Percentiles rank a stretch among this genome's conserved stretches.
phyloP scores from a whole-genome alignment of 1,140 invertebrate species.

The Scaptomyza hsui region DNA sequence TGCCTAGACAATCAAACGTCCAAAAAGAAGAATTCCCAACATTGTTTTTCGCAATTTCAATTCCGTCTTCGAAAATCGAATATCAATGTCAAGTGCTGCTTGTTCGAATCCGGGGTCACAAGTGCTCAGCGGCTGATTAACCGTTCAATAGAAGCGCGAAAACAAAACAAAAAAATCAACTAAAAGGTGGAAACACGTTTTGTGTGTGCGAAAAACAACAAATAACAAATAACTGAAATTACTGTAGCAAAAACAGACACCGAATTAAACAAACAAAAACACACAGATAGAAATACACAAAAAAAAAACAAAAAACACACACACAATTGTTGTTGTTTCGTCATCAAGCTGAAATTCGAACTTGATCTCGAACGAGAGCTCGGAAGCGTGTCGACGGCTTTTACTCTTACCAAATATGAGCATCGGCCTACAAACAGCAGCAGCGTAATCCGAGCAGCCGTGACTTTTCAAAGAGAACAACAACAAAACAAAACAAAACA shows the following conservation, averaged over 20 bases:
- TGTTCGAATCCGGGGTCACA: conserved; percentile 70
- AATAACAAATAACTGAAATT: conserved; percentile 66
- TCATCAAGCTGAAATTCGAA: conserved; percentile 12
- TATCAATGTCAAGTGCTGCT: conserved; percentile 68
- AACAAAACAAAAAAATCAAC: conserved; percentile 38
- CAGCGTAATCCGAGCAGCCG: conserved; percentile 66
- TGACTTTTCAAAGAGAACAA: conserved; percentile 41
- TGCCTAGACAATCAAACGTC: not conserved
- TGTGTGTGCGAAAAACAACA: conserved; percentile 40
- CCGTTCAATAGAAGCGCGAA: conserved; percentile 58
- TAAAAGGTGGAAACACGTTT: conserved; percentile 72
- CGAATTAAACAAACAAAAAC: conserved; percentile 22
- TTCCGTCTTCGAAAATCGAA: conserved; percentile 38
- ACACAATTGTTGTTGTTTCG: conserved; percentile 9
- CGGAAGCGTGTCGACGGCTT: conserved; percentile 13
- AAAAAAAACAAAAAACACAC: conserved; percentile 18
- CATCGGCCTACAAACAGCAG: conserved; percentile 29
- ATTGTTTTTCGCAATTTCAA: conserved; percentile 2
- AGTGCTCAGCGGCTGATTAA: conserved; percentile 67
- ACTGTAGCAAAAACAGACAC: conserved; percentile 37
- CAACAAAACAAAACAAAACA: conserved; percentile 16
- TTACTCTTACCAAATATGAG: conserved; percentile 67
- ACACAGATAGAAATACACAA: conserved; percentile 2
- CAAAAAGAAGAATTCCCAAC: conserved; percentile 7
- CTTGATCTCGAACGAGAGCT: conserved; percentile 14